Evolutionary conservation across 2,888 invertebrate species (phyloP).

Genomic region (Clusia tigrina): DNA sequence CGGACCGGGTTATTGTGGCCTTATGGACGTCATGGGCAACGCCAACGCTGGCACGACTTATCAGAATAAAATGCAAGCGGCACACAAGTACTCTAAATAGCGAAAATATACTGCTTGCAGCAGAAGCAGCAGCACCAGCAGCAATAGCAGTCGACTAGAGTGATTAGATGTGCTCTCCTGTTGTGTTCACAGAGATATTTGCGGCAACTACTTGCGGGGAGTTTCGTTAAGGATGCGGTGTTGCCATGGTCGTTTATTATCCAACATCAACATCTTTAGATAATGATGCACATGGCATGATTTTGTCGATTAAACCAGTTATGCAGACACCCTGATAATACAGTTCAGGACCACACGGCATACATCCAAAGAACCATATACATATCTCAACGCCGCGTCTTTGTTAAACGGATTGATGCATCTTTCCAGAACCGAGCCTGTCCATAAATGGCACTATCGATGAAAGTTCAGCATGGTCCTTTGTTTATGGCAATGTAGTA

Average conservation of each 20-base stretch:
- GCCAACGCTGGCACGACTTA: conserved; percentile 5
- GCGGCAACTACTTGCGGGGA: background rate
- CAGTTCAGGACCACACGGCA: too few relatives aligned
- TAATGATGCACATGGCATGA: conserved; percentile 2
- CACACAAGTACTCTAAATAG: too few relatives aligned
- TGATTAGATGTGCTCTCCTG: conserved; percentile 1
- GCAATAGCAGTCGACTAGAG: background rate
- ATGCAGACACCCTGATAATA: too few relatives aligned
- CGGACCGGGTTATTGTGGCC: background rate
- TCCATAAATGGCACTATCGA: background rate
- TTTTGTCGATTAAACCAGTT: background rate
- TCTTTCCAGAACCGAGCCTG: background rate
- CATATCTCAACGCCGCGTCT: too few relatives aligned
- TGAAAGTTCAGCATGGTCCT: background rate
- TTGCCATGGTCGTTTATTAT: conserved; percentile 4
- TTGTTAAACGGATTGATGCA: background rate
- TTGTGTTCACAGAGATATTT: background rate
- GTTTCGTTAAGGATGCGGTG: conserved; percentile 2
- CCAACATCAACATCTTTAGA: background rate
- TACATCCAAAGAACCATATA: too few relatives aligned
- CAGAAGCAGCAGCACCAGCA: background rate
- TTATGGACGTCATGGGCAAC: background rate
- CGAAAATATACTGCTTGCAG: background rate
- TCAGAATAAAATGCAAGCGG: background rate
- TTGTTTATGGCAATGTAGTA: too few relatives aligned